Base-by-base conservation (phyloP, 2,888 invertebrate species). In the Aphidoletes aphidimyza region DNA sequence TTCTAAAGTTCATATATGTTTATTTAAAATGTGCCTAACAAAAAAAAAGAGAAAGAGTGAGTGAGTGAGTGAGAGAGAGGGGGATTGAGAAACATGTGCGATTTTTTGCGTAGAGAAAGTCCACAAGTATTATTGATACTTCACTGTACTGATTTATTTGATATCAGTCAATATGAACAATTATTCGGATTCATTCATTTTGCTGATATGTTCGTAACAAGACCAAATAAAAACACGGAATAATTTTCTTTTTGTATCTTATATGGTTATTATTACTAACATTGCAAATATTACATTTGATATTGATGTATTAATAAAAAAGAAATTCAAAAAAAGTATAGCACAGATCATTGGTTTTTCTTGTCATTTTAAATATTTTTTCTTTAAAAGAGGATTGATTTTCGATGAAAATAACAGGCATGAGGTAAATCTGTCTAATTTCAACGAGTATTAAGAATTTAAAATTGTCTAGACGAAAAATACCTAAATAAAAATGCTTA, bases 241-340 rank as follows among this genome's bases (percentile, higher is more conserved):
- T 14, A 14, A 30, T 0, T 30, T 30, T 30, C 14, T 30, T 34
- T 69, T 69, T 69, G 30, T 69, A 69, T 69, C 54, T 54, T 69
- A 54, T 54, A 54, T n/a, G 30, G 69, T 69, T 69, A 69, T 69
- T n/a, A 22, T 26, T 69, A 69, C 69, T 69, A 69, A 69, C 69
- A 69, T 69, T 26, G 14, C 26, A 69, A 30, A 14, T 69, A 69
- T 69, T 69, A 69, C 69, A 69, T 69, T 69, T 69, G 69, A 69
- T 69, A 69, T 69, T 69, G 69, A 69, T 69, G 69, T 69, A 69
- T 69, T 69, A 69, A 69, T 69, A 30, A 69, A 54, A 54, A 54
- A 22, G 6, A 69, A 39, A 39, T 22, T 54, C n/a, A 3, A 54
- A 22, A 54, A 54, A 54, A 22, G 19, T 19, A 69, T 30, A 69